Evolutionary conservation across 53 echinoderm and acorn worm genomes (phyloP), one percentile per base, ranked within the genome.

Genomic region (Echinometra lucunter): DNA sequence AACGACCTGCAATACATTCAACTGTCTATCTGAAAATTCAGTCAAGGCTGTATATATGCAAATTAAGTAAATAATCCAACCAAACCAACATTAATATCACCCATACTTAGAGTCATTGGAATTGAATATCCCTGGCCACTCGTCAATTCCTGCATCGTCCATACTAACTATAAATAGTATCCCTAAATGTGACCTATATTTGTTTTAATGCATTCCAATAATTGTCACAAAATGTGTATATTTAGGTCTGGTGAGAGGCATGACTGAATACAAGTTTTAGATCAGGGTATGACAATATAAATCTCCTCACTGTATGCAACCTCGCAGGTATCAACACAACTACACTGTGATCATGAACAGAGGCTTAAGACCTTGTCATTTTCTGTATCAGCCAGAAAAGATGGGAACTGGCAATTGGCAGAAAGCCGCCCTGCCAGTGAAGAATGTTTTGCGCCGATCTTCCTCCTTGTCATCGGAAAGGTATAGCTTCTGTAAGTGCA

Each of bases 381-480:
- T 72, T 72, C 78, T 38, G 78, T 78, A 42, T 78, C 78, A 78
- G 21, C 38, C 78, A 38, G 18, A 47, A 13, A 85, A 85, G 49
- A 85, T 85, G 85, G 49, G 49, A 85, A 28, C 85, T 85, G n/a
- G 28, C 53, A 85, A 85, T 53, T 45, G 85, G 45, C 45, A 83
- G 85, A 53, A 28, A 49, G 85, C 85, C 11, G 85, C 28, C 15
- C 49, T 30, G 49, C 45, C 47, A 85, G 85, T 16, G 35, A 17
- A 23, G 85, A 0, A 60, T 60, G 63, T 60, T 89, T 89, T 60
- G 60, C 60, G 40, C 40, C 10, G 37, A 21, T 32, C 89, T 89
- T 89, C 89, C 89, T 21, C 60, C 38, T 27, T 34, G 91, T 91
- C 91, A 70, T 69, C 70, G 60, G 57, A 93, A 80, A 32, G 0